Percentiles rank a stretch among this genome's conserved stretches.
Conservation (phyloP, 2,888 invertebrate species). For the Taenaris catops region DNA sequence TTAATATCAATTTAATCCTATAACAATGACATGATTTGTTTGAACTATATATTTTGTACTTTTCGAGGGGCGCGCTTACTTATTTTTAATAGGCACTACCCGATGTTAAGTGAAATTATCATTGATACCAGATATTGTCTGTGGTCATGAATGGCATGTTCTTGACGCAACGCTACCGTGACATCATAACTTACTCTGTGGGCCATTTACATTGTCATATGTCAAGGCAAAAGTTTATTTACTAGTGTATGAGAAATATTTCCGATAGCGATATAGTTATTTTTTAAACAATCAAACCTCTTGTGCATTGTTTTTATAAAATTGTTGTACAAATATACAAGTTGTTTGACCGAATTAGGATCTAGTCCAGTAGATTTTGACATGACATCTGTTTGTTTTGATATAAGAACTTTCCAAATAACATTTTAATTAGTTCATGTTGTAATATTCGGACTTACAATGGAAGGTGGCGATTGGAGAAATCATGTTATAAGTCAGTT, state of each 20-base stretch:
- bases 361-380: constrained; percentile 20
- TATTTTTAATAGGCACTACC: no score
- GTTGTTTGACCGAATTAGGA: neutral
- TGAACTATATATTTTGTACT: no score
- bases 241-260: constrained; percentile 14
- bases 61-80: no score
- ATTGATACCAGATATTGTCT: no score
- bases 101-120: no score
- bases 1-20: no score
- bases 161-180: no score
- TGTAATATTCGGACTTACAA: constrained; percentile 36
- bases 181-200: no score
- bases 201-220: no score
- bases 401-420: constrained; percentile 34
- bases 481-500: constrained; percentile 84
- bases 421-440: constrained; percentile 30
- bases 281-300: constrained; percentile 6
- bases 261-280: constrained; percentile 7
- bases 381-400: constrained; percentile 69
- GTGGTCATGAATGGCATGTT: no score
- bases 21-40: no score
- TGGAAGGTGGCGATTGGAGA: constrained; percentile 83
- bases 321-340: neutral
- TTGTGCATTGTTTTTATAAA: constrained; percentile 1
- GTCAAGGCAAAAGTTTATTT: constrained; percentile 23